These are phyloP conservation scores for Lysandra coridon DNA, from an alignment of 2,888 invertebrate species.

Conservation along the genomic window DNA sequence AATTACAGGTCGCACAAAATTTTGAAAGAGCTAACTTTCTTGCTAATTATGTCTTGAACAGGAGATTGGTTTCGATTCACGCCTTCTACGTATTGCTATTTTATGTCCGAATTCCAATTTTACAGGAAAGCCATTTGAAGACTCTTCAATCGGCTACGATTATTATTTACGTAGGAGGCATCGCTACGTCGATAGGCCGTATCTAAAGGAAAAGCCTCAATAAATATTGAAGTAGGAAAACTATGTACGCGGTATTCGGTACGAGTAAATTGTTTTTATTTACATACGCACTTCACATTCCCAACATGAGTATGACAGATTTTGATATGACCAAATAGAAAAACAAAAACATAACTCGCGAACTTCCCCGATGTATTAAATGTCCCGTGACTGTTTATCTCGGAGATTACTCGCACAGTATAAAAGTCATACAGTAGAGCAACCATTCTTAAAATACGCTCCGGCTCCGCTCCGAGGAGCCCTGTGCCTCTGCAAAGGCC, in stretches of 20 bases:
- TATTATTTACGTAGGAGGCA: too few relatives aligned
- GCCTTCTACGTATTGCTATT: too few relatives aligned
- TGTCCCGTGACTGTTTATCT: conserved; percentile 25
- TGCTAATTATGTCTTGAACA: too few relatives aligned
- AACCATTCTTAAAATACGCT: background rate
- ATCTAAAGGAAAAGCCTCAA: background rate
- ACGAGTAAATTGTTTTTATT: conserved; percentile 20
- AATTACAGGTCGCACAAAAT: too few relatives aligned
- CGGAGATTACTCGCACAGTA: conserved; percentile 1
- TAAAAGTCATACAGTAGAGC: background rate
- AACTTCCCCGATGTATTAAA: conserved; percentile 23
- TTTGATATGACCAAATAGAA: conserved; percentile 22
- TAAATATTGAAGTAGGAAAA: background rate
- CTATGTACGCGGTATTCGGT: background rate
- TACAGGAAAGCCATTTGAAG: too few relatives aligned
- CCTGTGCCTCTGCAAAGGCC: too few relatives aligned
- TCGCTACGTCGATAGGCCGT: too few relatives aligned
- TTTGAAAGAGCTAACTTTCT: too few relatives aligned
- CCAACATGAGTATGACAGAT: background rate
- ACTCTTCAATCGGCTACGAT: too few relatives aligned
- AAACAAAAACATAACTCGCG: conserved; percentile 30
- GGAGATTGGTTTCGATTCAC: too few relatives aligned
- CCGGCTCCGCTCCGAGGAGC: too few relatives aligned
- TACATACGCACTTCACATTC: conserved; percentile 13
- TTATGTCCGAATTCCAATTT: too few relatives aligned